Conservation (phyloP, 1,140 invertebrate genomes). For the Asbolus verrucosus region DNA sequence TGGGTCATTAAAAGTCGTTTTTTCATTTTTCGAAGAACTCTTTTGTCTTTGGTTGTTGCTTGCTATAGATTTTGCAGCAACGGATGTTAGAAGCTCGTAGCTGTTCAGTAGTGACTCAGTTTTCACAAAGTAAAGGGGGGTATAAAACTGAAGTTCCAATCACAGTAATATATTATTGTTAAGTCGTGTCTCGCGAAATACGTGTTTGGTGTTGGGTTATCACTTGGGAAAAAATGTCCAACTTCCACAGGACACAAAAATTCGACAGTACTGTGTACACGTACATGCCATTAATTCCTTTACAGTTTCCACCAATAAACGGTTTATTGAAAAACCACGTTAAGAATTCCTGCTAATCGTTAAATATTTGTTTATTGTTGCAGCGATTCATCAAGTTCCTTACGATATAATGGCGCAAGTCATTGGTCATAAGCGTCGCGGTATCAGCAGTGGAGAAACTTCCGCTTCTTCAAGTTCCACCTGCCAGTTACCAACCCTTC, state of each 20-base stretch:
- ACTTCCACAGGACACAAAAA: not conserved
- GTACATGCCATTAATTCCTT: not conserved
- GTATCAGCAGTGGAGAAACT: constrained; percentile 51
- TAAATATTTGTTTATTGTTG: constrained; percentile 4
- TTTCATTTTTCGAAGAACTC: too few relatives aligned
- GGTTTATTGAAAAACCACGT: too few relatives aligned
- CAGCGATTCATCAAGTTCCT: not conserved
- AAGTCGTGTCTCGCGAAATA: too few relatives aligned
- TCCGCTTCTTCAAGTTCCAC: constrained; percentile 52
- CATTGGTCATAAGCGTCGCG: constrained; percentile 56
- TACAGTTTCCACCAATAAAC: not conserved
- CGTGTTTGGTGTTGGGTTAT: not conserved
- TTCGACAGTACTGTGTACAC: not conserved
- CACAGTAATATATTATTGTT: too few relatives aligned
- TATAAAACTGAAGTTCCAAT: too few relatives aligned
- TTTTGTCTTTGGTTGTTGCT: too few relatives aligned
- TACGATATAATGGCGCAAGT: constrained; percentile 55
- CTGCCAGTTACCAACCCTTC: constrained; percentile 52
- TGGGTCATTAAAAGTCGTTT: too few relatives aligned
- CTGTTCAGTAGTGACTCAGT: too few relatives aligned
- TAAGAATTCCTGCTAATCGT: too few relatives aligned
- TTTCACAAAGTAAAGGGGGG: too few relatives aligned
- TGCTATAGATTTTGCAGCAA: too few relatives aligned
- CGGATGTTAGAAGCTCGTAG: too few relatives aligned
- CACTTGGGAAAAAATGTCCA: not conserved